Conservation (phyloP, 2,113 vertebrate species). For the Mola mola region DNA sequence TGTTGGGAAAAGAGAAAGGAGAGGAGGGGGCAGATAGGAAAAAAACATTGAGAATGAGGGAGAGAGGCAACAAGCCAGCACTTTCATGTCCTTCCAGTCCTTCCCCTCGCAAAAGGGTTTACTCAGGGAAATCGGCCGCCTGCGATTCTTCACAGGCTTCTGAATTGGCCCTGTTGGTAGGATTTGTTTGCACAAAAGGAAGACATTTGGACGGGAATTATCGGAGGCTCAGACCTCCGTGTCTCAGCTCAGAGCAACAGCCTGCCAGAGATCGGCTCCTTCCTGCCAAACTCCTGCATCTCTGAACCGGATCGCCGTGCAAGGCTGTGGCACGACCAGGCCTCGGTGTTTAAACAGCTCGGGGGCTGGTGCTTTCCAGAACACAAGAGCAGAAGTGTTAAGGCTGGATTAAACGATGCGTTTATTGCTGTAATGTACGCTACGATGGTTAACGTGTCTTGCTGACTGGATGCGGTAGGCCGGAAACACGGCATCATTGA, state of each 20-base stretch:
- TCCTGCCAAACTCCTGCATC: constrained; percentile 27
- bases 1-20: constrained; percentile 7
- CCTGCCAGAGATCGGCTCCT: constrained; percentile 39
- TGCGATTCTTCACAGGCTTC: constrained; percentile 47
- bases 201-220: constrained; percentile 70
- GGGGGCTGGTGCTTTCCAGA: background rate
- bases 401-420: background rate
- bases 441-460: background rate
- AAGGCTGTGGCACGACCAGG: background rate
- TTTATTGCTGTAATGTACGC: background rate
- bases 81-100: constrained; percentile 75
- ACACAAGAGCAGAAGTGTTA: background rate
- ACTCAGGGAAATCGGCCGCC: constrained; percentile 56
- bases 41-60: constrained; percentile 16
- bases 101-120: constrained; percentile 41
- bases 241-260: constrained; percentile 37
- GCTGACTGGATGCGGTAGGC: background rate
- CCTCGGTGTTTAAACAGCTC: background rate
- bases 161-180: constrained; percentile 40
- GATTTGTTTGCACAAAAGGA: constrained; percentile 68
- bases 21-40: constrained; percentile 2
- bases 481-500: background rate
- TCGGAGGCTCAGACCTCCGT: constrained; percentile 56
- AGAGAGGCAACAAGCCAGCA: constrained; percentile 33
- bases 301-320: background rate